phyloP scores from a whole-genome alignment of 2,888 invertebrate species.

The Adelognathus sp. region DNA sequence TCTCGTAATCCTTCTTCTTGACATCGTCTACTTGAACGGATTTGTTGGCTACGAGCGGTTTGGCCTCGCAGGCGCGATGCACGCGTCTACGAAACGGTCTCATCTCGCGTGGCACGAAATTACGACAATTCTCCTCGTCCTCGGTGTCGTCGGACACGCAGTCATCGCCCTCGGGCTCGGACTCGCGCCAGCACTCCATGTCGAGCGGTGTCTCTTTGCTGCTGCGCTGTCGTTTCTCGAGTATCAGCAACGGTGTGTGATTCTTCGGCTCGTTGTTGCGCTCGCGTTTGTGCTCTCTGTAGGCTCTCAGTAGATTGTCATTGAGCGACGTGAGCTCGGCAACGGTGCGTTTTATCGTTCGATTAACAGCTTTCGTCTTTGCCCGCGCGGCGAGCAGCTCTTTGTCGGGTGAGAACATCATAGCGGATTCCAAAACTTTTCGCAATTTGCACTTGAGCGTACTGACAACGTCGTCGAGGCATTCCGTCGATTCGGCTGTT shows the following conservation, averaged over 20 bases:
- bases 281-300: conserved; percentile 44
- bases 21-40: conserved; percentile 71
- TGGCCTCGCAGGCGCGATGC: conserved; percentile 64
- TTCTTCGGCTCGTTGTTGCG: background rate
- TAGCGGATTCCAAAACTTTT: conserved; percentile 42
- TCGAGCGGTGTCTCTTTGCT: conserved; percentile 62
- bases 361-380: conserved; percentile 68
- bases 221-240: conserved; percentile 41
- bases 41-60: conserved; percentile 60
- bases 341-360: conserved; percentile 67
- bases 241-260: background rate
- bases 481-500: conserved; percentile 68
- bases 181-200: conserved; percentile 75
- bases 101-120: conserved; percentile 53
- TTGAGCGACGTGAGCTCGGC: conserved; percentile 69
- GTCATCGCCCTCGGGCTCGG: conserved; percentile 68
- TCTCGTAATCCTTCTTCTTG: conserved; percentile 72
- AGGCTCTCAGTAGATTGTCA: conserved; percentile 68
- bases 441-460: conserved; percentile 64
- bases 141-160: conserved; percentile 52
- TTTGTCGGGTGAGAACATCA: conserved; percentile 20
- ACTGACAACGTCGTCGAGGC: conserved; percentile 68
- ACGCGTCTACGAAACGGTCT: conserved; percentile 66
- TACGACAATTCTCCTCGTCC: conserved; percentile 49
- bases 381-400: conserved; percentile 45